A percentile compares a stretch with the other conserved stretches of the same genome.
Evolutionary conservation across 2,113 vertebrate species (phyloP).

Genomic region (Bufo bufo): DNA sequence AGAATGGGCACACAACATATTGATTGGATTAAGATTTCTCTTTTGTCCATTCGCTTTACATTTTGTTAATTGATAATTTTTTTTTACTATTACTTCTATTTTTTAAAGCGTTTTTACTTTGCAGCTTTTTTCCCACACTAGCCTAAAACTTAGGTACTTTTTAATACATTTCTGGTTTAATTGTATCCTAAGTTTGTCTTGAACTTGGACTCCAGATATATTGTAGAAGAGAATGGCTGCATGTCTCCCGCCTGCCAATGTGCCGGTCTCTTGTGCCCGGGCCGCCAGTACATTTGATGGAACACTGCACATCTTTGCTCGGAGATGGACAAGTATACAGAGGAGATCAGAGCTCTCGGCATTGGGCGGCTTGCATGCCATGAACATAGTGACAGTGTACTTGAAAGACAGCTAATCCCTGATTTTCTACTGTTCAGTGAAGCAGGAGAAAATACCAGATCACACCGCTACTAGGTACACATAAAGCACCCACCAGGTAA

Average conservation of each 20-base stretch:
- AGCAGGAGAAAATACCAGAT: constrained; percentile 8
- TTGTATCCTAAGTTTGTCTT: neutral
- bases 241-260: neutral
- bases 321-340: neutral
- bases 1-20: too few relatives aligned
- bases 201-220: neutral
- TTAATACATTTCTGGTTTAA: neutral
- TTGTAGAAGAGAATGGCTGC: neutral
- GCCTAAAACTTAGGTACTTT: too few relatives aligned
- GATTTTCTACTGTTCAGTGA: constrained; percentile 19
- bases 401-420: constrained; percentile 11
- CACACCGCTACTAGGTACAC: neutral
- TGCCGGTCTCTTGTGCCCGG: neutral
- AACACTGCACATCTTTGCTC: neutral
- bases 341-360: neutral
- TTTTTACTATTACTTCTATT: too few relatives aligned
- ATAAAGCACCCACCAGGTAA: neutral
- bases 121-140: too few relatives aligned
- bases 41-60: too few relatives aligned
- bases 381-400: neutral
- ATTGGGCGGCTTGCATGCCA: neutral
- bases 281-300: neutral
- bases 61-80: too few relatives aligned
- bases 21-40: too few relatives aligned
- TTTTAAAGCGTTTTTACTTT: too few relatives aligned